phyloP scores from a whole-genome alignment of 2,888 invertebrate species.

The Anarsia innoxiella region DNA sequence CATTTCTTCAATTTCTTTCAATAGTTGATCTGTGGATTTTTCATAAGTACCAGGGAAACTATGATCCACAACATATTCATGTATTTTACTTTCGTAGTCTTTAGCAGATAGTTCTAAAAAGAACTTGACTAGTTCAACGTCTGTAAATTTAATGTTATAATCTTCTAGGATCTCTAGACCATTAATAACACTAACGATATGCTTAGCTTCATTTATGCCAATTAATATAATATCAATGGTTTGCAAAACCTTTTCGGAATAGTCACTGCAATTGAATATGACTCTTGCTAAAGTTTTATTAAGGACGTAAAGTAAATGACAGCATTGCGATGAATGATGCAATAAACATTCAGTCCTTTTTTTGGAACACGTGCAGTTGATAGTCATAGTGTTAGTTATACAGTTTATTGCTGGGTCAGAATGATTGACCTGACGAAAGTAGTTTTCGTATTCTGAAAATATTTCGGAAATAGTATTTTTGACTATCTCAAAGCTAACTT shows the following conservation, averaged over 20 bases:
- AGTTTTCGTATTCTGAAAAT: conserved; percentile 5
- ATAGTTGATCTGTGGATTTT: conserved; percentile 8
- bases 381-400: too few relatives aligned
- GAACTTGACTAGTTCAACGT: neutral
- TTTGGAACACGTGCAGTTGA: too few relatives aligned
- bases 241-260: neutral
- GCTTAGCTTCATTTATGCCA: neutral
- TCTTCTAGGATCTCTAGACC: conserved; percentile 1
- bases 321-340: neutral
- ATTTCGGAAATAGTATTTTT: conserved; percentile 1
- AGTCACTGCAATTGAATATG: neutral
- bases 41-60: conserved; percentile 14
- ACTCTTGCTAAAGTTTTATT: conserved; percentile 5
- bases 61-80: conserved; percentile 7
- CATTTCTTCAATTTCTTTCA: conserved; percentile 4
- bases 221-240: neutral
- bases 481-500: conserved; percentile 8
- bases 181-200: neutral
- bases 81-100: conserved; percentile 6
- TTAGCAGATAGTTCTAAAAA: neutral
- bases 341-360: neutral
- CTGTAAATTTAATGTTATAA: neutral
- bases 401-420: neutral
- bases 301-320: conserved; percentile 8
- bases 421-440: neutral